These are phyloP conservation scores for Natator depressus DNA, from an alignment of 2,113 vertebrate genomes.

Conservation along the genomic window DNA sequence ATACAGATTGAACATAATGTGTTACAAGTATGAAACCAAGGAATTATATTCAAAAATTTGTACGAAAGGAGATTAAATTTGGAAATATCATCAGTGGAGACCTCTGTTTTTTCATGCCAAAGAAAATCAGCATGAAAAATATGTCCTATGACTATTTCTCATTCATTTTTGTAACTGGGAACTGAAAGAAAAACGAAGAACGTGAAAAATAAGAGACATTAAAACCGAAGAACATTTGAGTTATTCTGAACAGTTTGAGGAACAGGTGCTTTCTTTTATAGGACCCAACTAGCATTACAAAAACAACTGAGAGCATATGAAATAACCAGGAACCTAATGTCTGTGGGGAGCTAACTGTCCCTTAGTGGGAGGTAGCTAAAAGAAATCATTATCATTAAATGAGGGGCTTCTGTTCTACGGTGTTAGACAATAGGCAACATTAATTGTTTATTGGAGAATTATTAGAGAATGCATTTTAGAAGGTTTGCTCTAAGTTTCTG, in stretches of 20 bases:
- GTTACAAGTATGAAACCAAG: neutral
- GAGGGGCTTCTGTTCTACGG: neutral
- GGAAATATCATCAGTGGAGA: neutral
- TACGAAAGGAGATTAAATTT: neutral
- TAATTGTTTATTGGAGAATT: neutral
- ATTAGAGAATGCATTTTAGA: neutral
- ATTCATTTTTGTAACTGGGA: neutral
- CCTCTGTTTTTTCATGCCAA: neutral
- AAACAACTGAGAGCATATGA: rapidly evolving
- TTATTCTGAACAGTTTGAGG: neutral
- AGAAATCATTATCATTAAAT: neutral
- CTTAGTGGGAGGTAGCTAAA: neutral
- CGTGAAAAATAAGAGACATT: neutral
- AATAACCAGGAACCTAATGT: neutral
- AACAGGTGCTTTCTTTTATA: rapidly evolving
- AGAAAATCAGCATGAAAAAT: neutral
- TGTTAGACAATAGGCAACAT: neutral
- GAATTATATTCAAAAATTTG: neutral
- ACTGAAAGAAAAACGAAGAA: neutral
- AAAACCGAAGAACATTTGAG: neutral
- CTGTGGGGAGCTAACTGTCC: neutral
- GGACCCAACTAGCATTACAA: neutral
- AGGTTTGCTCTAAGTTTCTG: neutral
- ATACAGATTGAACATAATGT: neutral
- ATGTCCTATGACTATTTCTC: rapidly evolving